Base-by-base conservation (phyloP, 2,797 vertebrate genomes). In the Cyprinodon diabolis region DNA sequence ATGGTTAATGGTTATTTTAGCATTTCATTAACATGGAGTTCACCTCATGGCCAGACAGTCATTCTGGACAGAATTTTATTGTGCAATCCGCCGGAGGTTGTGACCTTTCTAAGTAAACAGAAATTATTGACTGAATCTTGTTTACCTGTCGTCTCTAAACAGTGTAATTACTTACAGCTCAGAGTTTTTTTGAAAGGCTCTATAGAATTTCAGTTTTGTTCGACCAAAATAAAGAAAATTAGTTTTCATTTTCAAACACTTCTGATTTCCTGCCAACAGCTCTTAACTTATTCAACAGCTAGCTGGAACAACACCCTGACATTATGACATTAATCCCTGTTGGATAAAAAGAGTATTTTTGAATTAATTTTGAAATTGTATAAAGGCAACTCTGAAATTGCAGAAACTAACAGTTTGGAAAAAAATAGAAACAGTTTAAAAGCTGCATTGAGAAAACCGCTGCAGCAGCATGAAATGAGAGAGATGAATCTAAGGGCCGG, bases 41-140 rank as follows among this genome's bases (percentile, higher is more conserved):
- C 37, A 65, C 40, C 62, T 23, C 11, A 15, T 23, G 40, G 45
- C 45, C 62, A 65, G 21, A 65, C 62, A 45, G 5, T 12, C 37
- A 7, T 63, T 65, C 60, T 43, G 45, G 52, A 48, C 30, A 45
- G 21, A 43, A 49, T 56, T 45, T 15, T 1, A 37, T 49, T 52
- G 51, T 52, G 19, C 73, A 75, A 77, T 58, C 68, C 54, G 6
- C 11, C 9, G 7, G 14, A 17, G 30, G 3, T 49, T 0, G 0
- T 62, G 72, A 70, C 69, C 15, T 60, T 68, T 55, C 3, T 43
- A 23, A 37, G 43, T 13, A 19, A 11, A 3, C 48, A 23, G 47
- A 40, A 80, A 68, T 81, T 67, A 80, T 23, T 89, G 74, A 82
- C 49, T n/a, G 37, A 37, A 63, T 43, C 4, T 43, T 14, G 3